Base-by-base conservation (phyloP, 1,140 invertebrate genomes). In the Conopomorpha cramerella region DNA sequence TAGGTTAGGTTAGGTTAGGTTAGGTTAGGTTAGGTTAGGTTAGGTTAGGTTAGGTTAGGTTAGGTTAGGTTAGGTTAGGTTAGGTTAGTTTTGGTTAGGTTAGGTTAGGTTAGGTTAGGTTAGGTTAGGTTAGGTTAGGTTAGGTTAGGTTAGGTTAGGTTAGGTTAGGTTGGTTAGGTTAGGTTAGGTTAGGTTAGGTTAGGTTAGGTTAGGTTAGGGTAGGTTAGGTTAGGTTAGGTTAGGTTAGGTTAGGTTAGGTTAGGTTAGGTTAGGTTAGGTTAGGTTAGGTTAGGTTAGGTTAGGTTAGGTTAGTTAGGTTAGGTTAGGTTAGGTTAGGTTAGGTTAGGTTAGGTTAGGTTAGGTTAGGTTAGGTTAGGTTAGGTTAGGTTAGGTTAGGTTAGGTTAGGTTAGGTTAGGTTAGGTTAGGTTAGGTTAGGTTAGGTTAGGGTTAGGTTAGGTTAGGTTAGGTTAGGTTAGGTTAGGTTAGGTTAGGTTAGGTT, bases 1-100 rank as follows among this genome's bases (percentile, higher is more conserved):
- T 41, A 41, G 39, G 44, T 44, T 44, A 23, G 19, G 19, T 23
- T 23, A 23, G 19, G 19, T 23, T 23, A 23, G 19, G 19, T 23
- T 23, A 23, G 19, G 19, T 23, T 23, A 23, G 19, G 19, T 23
- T 23, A 23, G 19, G 19, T 23, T 23, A 23, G 19, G 19, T 23
- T 23, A 23, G 19, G 19, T 23, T 23, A 23, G 19, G 19, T 23
- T 23, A 23, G 19, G 19, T 23, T 23, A 23, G 19, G 19, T 23
- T 23, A 23, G 19, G 19, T 23, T n/a, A 23, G 19, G 19, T 23
- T 23, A 23, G 19, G 19, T 23, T 23, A 23, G 19, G 19, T 23
- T 23, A 23, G 19, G 19, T 23, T 23, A 23, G 19, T 4, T 23
- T 23, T 6, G 19, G 19, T 23, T 23, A 23, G 19, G n/a, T 23